Evolutionary conservation across 2,113 vertebrate genomes (phyloP).

Genomic region (Serinus canaria): DNA sequence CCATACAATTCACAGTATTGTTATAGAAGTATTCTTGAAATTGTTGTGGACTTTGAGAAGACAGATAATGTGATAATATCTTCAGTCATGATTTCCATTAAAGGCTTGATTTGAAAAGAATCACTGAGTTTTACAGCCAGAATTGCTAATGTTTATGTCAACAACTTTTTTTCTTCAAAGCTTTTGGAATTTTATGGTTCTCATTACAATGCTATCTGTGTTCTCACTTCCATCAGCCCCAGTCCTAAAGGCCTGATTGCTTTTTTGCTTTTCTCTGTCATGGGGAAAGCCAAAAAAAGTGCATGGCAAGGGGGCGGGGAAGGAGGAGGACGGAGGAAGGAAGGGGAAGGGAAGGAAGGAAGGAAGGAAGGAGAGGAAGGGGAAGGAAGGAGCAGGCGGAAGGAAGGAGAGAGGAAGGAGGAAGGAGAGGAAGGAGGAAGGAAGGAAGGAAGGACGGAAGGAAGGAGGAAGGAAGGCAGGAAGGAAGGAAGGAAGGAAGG

Average conservation of each 20-base stretch:
- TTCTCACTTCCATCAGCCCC: not conserved
- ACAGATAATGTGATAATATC: not conserved
- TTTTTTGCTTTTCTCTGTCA: not conserved
- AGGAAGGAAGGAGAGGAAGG: no score
- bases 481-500: no score
- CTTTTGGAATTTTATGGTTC: not conserved
- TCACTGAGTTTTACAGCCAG: not conserved
- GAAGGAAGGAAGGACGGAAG: no score
- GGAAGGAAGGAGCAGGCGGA: no score
- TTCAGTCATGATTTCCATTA: not conserved
- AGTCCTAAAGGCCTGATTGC: not conserved
- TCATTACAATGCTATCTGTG: not conserved
- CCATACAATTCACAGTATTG: not conserved
- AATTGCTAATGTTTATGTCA: not conserved
- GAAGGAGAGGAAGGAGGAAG: no score
- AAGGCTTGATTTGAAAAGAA: not conserved
- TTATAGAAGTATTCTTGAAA: constrained; percentile 8
- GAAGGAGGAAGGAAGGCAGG: no score
- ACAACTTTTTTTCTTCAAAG: not conserved
- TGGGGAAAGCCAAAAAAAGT: not conserved
- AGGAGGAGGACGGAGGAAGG: no score
- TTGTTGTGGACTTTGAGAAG: not conserved
- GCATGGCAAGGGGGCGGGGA: no score
- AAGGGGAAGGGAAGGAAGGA: no score
- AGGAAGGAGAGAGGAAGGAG: no score